A percentile compares a stretch with the other conserved stretches of the same genome.
These are phyloP conservation scores for Yoshiicerus persimilis DNA, from an alignment of 1,140 invertebrate species.

Conservation along the genomic window DNA sequence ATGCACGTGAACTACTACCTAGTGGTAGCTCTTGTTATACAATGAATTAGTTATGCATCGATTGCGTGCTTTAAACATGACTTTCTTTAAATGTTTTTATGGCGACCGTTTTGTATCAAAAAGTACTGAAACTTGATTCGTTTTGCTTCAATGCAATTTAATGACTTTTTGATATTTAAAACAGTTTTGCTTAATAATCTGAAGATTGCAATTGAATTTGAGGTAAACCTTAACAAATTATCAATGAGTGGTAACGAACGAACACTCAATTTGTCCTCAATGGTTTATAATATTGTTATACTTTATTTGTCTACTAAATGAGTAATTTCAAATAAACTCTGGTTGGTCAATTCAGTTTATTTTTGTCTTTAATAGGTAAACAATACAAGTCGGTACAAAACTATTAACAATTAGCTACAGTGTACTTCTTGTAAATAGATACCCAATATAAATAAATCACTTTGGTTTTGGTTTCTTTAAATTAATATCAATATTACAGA, in stretches of 20 bases:
- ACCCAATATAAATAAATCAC: no score
- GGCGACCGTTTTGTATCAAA: neutral
- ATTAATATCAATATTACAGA: no score
- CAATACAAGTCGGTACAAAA: no score
- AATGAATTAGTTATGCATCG: conserved; percentile 16
- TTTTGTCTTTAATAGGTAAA: no score
- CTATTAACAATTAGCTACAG: no score
- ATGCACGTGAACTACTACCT: neutral
- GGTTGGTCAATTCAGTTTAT: no score
- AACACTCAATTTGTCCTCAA: neutral
- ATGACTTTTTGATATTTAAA: neutral
- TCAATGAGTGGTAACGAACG: neutral
- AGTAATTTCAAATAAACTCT: no score
- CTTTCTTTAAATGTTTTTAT: conserved; percentile 11
- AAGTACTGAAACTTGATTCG: neutral
- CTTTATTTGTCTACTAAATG: no score
- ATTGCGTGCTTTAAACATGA: neutral
- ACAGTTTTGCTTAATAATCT: neutral
- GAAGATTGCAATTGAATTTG: neutral
- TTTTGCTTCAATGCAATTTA: neutral
- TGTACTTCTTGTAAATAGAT: no score
- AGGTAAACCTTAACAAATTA: neutral
- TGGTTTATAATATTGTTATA: no score
- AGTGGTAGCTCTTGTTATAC: neutral
- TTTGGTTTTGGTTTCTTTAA: no score